phyloP scores from a whole-genome alignment of 2,797 vertebrate genomes.

The Ambastaia sidthimunki region DNA sequence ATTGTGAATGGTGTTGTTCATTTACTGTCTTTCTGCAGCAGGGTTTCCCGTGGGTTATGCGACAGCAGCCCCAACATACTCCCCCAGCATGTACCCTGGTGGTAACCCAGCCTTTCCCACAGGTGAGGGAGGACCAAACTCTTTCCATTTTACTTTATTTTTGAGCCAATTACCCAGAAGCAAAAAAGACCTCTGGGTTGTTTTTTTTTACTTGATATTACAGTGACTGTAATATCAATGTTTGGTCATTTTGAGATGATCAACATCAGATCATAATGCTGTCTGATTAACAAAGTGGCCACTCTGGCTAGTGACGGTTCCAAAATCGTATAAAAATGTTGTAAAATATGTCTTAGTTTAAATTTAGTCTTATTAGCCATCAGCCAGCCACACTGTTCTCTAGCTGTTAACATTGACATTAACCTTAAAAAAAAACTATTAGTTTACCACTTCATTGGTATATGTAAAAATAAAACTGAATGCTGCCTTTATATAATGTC shows the following conservation, averaged over 20 bases:
- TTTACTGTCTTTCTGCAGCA: too few relatives aligned
- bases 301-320: too few relatives aligned
- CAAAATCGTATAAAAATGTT: too few relatives aligned
- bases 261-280: too few relatives aligned
- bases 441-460: neutral
- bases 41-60: slow-evolving; percentile 96
- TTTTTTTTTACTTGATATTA: too few relatives aligned
- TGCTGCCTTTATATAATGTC: neutral
- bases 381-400: neutral
- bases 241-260: too few relatives aligned
- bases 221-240: too few relatives aligned
- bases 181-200: too few relatives aligned
- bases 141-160: neutral
- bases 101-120: slow-evolving; percentile 90
- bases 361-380: too few relatives aligned
- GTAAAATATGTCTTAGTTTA: too few relatives aligned
- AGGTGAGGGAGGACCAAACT: slow-evolving; percentile 73
- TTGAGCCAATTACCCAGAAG: neutral
- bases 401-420: neutral
- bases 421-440: neutral
- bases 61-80: slow-evolving; percentile 90
- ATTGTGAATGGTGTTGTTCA: neutral
- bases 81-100: slow-evolving; percentile 90
- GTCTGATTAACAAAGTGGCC: too few relatives aligned
- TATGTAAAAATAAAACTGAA: neutral